Evolutionary conservation across 2,113 vertebrate species (phyloP).

Genomic region (Channa maculata): DNA sequence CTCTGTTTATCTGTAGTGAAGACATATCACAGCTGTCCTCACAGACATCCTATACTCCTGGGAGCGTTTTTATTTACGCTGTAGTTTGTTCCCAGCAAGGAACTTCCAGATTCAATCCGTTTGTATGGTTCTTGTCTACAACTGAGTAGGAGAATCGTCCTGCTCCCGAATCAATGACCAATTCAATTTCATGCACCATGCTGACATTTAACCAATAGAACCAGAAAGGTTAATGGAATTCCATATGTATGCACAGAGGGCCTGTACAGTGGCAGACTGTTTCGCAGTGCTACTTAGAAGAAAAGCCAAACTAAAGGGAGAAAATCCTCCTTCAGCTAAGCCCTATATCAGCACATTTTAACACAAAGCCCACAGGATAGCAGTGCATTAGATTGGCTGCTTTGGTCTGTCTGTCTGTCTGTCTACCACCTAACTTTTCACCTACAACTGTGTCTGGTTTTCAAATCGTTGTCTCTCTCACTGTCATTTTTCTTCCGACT

Average conservation of each 20-base stretch:
- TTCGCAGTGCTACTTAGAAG: slow-evolving; percentile 71
- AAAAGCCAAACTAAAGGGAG: slow-evolving; percentile 65
- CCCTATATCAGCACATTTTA: slow-evolving; percentile 64
- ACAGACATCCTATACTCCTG: slow-evolving; percentile 7
- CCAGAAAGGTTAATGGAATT: slow-evolving; percentile 81
- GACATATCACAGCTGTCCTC: slow-evolving; percentile 39
- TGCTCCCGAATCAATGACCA: slow-evolving; percentile 79
- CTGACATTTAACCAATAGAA: slow-evolving; percentile 81
- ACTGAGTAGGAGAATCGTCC: slow-evolving; percentile 60
- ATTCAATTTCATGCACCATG: slow-evolving; percentile 79
- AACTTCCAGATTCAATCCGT: slow-evolving; percentile 31
- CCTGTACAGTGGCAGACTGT: slow-evolving; percentile 70
- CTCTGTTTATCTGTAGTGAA: slow-evolving; percentile 18
- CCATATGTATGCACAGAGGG: slow-evolving; percentile 71
- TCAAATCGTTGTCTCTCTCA: slow-evolving; percentile 6
- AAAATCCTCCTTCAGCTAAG: slow-evolving; percentile 70
- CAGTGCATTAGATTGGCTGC: slow-evolving; percentile 48
- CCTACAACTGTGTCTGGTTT: slow-evolving; percentile 35
- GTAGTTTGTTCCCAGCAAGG: slow-evolving; percentile 21
- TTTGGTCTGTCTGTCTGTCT: slow-evolving; percentile 42
- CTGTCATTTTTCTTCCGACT: slow-evolving; percentile 29
- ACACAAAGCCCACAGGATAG: slow-evolving; percentile 46
- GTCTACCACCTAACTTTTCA: slow-evolving; percentile 36
- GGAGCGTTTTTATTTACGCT: slow-evolving; percentile 30
- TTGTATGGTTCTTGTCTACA: slow-evolving; percentile 54